Conservation (phyloP, 1,140 invertebrate genomes). For the Conus ventricosus region DNA sequence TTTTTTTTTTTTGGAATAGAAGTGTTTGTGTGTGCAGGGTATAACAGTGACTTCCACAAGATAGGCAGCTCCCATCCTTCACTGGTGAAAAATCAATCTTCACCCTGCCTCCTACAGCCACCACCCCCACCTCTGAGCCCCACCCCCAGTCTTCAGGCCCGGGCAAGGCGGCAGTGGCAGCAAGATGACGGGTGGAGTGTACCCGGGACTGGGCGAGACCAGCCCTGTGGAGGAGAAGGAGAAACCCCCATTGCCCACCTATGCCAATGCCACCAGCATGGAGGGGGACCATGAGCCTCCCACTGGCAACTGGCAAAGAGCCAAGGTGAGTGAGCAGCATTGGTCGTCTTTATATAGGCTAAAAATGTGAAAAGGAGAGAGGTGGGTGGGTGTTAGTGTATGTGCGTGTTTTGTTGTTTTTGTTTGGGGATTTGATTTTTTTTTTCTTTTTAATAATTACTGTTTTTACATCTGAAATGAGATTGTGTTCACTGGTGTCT, state of each 20-base stretch:
- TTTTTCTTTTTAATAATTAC: too few relatives aligned
- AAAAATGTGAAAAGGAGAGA: neutral
- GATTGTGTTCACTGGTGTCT: too few relatives aligned
- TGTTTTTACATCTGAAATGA: too few relatives aligned
- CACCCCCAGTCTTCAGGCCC: neutral
- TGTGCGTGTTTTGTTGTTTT: neutral
- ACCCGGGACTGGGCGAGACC: constrained; percentile 23
- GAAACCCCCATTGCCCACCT: constrained; percentile 7
- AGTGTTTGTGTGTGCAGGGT: neutral
- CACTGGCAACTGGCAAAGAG: constrained; percentile 27
- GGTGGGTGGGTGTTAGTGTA: neutral
- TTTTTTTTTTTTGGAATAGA: neutral
- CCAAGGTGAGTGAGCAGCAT: constrained; percentile 2
- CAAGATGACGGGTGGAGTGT: constrained; percentile 31
- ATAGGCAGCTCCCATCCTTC: neutral
- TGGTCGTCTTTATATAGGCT: too few relatives aligned
- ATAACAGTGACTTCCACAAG: neutral
- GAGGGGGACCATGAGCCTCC: neutral
- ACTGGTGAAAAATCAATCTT: neutral
- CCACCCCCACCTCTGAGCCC: neutral
- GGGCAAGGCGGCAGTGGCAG: neutral
- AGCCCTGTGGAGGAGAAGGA: neutral
- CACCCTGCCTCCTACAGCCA: constrained; percentile 18
- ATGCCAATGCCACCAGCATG: neutral
- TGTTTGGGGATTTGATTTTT: too few relatives aligned